Conservation (phyloP, 2,797 vertebrate species). For the Xyrichtys novacula region DNA sequence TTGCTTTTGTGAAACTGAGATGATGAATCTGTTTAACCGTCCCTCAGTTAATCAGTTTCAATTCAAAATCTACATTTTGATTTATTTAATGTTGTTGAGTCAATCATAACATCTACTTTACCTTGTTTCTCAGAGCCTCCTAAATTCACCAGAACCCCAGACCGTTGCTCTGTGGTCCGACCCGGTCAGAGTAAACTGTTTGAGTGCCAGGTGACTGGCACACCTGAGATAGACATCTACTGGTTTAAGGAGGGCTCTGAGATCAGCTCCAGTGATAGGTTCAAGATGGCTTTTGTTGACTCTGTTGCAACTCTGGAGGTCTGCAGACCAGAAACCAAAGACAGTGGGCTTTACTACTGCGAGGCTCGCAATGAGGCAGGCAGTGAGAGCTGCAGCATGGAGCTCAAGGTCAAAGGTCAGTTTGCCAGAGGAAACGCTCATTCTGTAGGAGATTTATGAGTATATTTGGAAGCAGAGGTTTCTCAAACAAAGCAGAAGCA, state of each 20-base stretch:
- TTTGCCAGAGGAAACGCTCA: constrained; percentile 35
- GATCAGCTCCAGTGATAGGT: constrained; percentile 86
- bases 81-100: neutral
- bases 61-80: neutral
- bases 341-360: constrained; percentile 94
- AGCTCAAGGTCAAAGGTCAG: constrained; percentile 98
- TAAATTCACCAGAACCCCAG: constrained; percentile 92
- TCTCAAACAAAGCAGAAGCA: too few relatives aligned
- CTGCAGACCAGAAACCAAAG: constrained; percentile 83
- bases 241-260: constrained; percentile 97
- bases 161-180: constrained; percentile 89
- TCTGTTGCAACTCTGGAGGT: constrained; percentile 92
- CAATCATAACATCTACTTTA: constrained; percentile 14
- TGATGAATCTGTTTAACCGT: constrained; percentile 28
- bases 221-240: constrained; percentile 92
- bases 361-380: constrained; percentile 97
- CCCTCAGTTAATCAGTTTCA: constrained; percentile 17
- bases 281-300: constrained; percentile 87
- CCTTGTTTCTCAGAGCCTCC: constrained; percentile 89
- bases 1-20: constrained; percentile 15
- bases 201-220: constrained; percentile 94
- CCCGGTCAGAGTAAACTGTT: constrained; percentile 90
- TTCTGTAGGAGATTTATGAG: constrained; percentile 10
- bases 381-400: constrained; percentile 95
- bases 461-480: neutral